These are phyloP conservation scores for Bellardia pandia DNA, from an alignment of 2,888 invertebrate species.

Conservation along the genomic window DNA sequence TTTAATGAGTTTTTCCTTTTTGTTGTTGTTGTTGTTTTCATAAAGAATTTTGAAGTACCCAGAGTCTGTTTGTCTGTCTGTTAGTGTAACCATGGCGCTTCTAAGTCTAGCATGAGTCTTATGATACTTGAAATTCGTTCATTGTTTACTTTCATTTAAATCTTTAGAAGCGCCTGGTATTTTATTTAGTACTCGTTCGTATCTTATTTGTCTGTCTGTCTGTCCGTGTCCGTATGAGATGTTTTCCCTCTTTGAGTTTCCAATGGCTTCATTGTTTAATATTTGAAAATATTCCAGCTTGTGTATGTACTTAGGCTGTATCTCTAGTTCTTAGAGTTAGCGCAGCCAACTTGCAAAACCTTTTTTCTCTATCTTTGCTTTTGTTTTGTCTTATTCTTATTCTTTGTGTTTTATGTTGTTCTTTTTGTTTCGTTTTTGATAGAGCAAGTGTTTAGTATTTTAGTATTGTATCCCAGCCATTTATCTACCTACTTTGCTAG, in stretches of 20 bases:
- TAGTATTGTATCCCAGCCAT: constrained; percentile 45
- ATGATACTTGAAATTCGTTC: constrained; percentile 61
- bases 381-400: neutral
- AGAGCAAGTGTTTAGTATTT: constrained; percentile 67
- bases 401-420: constrained; percentile 15
- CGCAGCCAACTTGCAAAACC: constrained; percentile 48
- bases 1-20: neutral
- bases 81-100: constrained; percentile 72
- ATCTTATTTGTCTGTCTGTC: constrained; percentile 32
- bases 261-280: constrained; percentile 46
- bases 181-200: constrained; percentile 28
- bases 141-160: constrained; percentile 69
- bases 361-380: constrained; percentile 7
- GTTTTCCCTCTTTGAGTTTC: constrained; percentile 6
- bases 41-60: constrained; percentile 38
- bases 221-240: neutral
- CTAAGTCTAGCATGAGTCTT: constrained; percentile 71
- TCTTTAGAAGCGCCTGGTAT: constrained; percentile 64
- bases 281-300: constrained; percentile 47
- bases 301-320: neutral
- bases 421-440: constrained; percentile 35
- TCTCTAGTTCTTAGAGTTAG: constrained; percentile 38
- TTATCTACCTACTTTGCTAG: constrained; percentile 58
- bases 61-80: constrained; percentile 60
- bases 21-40: constrained; percentile 23